Base-by-base conservation (phyloP, 2,888 invertebrate genomes). In the Ochropacha duplaris region DNA sequence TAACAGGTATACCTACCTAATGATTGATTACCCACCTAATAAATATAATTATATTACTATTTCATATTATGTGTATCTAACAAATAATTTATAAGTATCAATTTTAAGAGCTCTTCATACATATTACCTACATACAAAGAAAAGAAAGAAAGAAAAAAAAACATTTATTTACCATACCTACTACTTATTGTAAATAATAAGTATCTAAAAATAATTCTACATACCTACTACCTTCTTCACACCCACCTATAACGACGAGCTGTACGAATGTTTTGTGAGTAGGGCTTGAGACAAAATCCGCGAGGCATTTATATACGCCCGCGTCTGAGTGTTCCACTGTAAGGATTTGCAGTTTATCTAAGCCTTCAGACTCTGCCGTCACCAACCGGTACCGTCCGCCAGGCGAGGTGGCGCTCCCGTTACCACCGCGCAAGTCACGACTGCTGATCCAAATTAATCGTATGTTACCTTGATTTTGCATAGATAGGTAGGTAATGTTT, bases 221-320 rank as follows among this genome's bases (percentile, higher is more conserved):
- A 31, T 2, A 26, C 26, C 3, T 26, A 26, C 3, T 5, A 12
- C 12, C n/a, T 36, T 36, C 36, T 5, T 34, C 4, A 14, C 3
- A 36, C 36, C 36, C n/a, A 88, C 90, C 89, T 44, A 89, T 87
- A 55, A 92, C 83, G 36, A 69, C 72, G 1, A 92, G 81, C 61
- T 83, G 72, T 36, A 87, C 71, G 54, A 78, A 81, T 0, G 91
- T 92, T 60, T 86, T 90, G 55, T 81, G 82, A 1, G 88, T 74
- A 0, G 88, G 91, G 61, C 91, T 89, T 26, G 79, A 71, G 1
- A 79, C 81, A 67, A 91, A 92, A 67, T 91, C 89, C 9, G 86
- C 90, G 36, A 83, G 71, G 70, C 92, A 92, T 44, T 79, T 81
- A 72, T 92, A 92, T 49, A 80, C 54, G 22, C 90, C 92, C 0